Percentiles rank a stretch among this genome's conserved stretches.
phyloP scores from a whole-genome alignment of 2,113 vertebrate genomes.

The Gnathonemus longibarbis region DNA sequence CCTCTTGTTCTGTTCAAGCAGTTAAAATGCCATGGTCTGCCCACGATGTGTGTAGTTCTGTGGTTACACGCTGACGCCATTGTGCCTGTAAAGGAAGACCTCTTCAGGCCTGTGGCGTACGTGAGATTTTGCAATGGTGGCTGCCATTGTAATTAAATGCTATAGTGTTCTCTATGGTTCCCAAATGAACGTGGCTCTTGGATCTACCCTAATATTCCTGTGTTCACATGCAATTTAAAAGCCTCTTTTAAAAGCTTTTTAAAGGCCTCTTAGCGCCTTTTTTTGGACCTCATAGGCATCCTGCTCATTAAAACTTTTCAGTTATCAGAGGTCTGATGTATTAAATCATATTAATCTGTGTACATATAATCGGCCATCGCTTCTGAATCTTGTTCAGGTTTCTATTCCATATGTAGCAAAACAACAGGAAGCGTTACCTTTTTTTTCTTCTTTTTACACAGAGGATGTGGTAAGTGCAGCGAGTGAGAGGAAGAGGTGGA shows the following conservation, averaged over 20 bases:
- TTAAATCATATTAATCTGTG: background rate
- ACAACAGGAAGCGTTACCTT: constrained; percentile 42
- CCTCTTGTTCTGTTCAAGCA: background rate
- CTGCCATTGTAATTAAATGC: background rate
- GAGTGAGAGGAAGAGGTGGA: constrained; percentile 45
- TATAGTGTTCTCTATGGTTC: background rate
- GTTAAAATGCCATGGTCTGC: background rate
- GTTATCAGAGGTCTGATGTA: background rate
- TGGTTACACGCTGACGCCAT: background rate
- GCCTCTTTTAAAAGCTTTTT: too few relatives aligned
- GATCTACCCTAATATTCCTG: background rate
- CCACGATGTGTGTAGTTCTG: background rate
- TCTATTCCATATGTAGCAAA: background rate
- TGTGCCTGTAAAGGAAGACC: background rate
- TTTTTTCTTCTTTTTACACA: constrained; percentile 34
- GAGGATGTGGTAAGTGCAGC: constrained; percentile 62
- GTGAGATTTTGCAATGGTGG: background rate
- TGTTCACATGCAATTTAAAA: background rate
- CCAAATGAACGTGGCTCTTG: background rate
- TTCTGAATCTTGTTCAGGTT: background rate
- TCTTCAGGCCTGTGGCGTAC: background rate
- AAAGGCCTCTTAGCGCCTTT: background rate
- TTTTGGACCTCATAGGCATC: background rate
- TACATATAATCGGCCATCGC: background rate
- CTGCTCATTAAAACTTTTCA: background rate